Evolutionary conservation across 2,888 invertebrate genomes (phyloP).

Genomic region (Apamea anceps): DNA sequence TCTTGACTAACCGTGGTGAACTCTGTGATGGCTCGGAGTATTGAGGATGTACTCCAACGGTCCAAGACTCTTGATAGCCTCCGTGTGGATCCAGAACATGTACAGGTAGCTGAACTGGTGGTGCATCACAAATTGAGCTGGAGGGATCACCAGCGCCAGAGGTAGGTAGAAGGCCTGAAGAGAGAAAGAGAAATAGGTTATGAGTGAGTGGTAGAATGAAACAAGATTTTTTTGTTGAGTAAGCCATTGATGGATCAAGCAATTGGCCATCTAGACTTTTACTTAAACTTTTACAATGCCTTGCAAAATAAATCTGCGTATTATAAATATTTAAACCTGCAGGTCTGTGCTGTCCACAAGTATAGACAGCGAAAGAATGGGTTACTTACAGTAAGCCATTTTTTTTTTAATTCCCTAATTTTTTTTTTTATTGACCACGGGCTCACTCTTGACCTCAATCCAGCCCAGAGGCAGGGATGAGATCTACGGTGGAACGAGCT

Average conservation of each 20-base stretch:
- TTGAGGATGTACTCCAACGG: constrained; percentile 96
- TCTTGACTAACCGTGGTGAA: constrained; percentile 92
- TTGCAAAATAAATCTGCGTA: background rate
- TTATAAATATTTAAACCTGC: background rate
- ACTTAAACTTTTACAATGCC: background rate
- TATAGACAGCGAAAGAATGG: background rate
- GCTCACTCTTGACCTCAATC: too few relatives aligned
- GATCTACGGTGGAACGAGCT: too few relatives aligned
- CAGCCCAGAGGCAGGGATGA: too few relatives aligned
- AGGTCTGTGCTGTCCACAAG: background rate
- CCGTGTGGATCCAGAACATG: constrained; percentile 98
- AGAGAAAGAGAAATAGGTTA: background rate
- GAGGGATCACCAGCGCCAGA: constrained; percentile 94
- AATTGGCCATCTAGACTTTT: background rate
- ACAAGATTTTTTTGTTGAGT: background rate
- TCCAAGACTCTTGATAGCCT: constrained; percentile 94
- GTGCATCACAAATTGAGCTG: constrained; percentile 94
- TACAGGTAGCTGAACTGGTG: constrained; percentile 97
- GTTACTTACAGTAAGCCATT: background rate
- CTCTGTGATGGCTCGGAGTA: constrained; percentile 97
- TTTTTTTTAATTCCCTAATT: background rate
- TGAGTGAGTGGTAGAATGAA: background rate
- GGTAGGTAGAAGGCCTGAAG: constrained; percentile 93
- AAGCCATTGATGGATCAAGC: background rate
- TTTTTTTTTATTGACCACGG: too few relatives aligned